Evolutionary conservation across 2,113 vertebrate species (phyloP), one percentile per base, ranked within the genome.

Genomic region (Protomyctophum bolini): DNA sequence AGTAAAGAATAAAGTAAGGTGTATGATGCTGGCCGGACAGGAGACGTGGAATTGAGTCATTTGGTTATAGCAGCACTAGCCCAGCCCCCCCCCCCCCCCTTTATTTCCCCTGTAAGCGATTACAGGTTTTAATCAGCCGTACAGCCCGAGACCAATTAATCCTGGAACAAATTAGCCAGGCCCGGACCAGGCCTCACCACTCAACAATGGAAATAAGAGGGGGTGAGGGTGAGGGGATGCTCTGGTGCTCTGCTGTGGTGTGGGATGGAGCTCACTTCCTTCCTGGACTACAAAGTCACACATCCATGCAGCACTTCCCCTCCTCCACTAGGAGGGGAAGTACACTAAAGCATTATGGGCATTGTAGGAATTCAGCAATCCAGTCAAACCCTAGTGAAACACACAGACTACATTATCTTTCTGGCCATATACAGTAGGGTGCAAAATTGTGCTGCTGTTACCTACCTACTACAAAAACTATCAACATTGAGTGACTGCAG

Each of bases 51-150:
- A 86, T 81, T 61, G 33, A 70, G 68, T 82, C 63, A 69, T 86
- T 80, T 77, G 67, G 71, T 71, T n/a, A n/a, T 57, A 56, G 72
- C 70, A 65, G 80, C 54, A 3, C 63, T 70, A 56, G 47, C 21
- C 76, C 68, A 50, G 5, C n/a, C n/a, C n/a, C 59, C 72, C 76
- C 55, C 51, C 15, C 10, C 61, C 71, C 69, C 61, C 70, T 79
- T 75, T 41, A 45, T 59, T 71, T 63, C 72, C 72, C 78, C 72
- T 65, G 63, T 79, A 87, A 81, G 77, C 60, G 76, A 90, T 90
- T 90, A 87, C 77, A 86, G 81, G 83, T 85, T 90, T 88, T 88
- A 90, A 91, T 91, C 87, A 90, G 83, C 79, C 76, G 65, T 84
- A 83, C 74, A 80, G 80, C 75, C 64, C 47, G 50, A 85, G 81